Percentiles rank a stretch among this genome's conserved stretches.
These are phyloP conservation scores for Anseranas semipalmata DNA, from an alignment of 2,113 vertebrate genomes.

Conservation along the genomic window DNA sequence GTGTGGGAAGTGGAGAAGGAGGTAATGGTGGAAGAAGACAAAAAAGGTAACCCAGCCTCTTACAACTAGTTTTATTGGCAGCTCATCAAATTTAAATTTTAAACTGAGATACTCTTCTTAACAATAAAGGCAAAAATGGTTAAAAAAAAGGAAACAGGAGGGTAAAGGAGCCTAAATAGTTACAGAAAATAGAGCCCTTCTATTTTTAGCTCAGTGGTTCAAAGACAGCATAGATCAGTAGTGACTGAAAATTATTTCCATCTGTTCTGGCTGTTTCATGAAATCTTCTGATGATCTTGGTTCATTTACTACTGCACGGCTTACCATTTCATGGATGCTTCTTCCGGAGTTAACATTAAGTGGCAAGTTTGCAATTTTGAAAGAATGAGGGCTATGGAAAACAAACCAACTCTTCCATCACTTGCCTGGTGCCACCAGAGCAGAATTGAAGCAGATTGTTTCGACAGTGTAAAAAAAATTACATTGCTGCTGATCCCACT, in stretches of 20 bases:
- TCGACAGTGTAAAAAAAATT: background rate
- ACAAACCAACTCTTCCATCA: background rate
- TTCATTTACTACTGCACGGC: background rate
- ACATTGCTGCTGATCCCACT: background rate
- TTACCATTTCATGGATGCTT: background rate
- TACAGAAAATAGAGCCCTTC: background rate
- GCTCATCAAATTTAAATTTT: background rate
- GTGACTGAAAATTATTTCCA: constrained; percentile 5
- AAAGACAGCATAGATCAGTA: background rate
- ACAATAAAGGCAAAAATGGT: background rate
- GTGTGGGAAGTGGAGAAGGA: background rate
- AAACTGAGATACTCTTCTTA: background rate
- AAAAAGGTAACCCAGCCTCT: background rate
- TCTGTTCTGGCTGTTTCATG: background rate
- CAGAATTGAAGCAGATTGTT: background rate
- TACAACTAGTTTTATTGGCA: background rate
- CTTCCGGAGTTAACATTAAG: background rate
- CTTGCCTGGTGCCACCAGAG: background rate
- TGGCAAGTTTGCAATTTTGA: background rate
- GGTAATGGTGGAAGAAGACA: background rate
- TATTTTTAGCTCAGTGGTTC: constrained; percentile 19
- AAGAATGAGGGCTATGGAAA: background rate
- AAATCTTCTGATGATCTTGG: background rate
- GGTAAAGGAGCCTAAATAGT: background rate
- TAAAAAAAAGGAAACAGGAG: background rate